Evolutionary conservation across 2,113 vertebrate genomes (phyloP), one percentile per base, ranked within the genome.

Genomic region (Lycocorax pyrrhopterus): DNA sequence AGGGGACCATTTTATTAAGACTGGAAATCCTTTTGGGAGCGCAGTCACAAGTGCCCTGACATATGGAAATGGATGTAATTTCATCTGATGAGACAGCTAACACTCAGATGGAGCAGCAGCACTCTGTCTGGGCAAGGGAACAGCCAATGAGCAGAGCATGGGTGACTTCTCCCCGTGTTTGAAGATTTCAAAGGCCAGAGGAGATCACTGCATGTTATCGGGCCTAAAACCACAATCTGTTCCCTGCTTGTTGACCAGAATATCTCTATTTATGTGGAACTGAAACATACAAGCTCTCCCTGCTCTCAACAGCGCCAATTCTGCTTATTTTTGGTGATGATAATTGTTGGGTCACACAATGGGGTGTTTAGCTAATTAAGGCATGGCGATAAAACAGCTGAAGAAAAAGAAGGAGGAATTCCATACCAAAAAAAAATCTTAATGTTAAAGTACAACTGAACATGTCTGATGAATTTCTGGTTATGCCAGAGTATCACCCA

Each of bases 61-160:
- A 87, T 93, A 94, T 82, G 94, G 96, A 96, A 96, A 88, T 49
- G 84, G 75, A 90, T 71, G 77, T 6, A 37, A 96, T 79, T 96
- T 94, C 89, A 97, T 93, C 86, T 74, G 78, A 88, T 83, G 91
- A 97, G 94, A 93, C 93, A 95, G 89, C 77, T 55, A 95, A 81
- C 72, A 81, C 93, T 96, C 90, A 56, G 92, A 64, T 59, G 73
- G 93, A 97, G 84, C 23, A 94, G 79, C 43, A 92, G 80, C 58
- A 75, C 78, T 49, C 73, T 35, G 62, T 71, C 87, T 90, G 33
- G 74, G 79, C 47, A 59, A 83, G 81, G 86, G 51, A 80, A 41
- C 71, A 90, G 68, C 39, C 87, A 66, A 5, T 1, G 20, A 59
- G 63, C 29, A 76, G 62, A 16, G 43, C 74, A 52, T 9, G 37